Conservation (phyloP, 2,113 vertebrate species). For the Cromileptes altivelis region DNA sequence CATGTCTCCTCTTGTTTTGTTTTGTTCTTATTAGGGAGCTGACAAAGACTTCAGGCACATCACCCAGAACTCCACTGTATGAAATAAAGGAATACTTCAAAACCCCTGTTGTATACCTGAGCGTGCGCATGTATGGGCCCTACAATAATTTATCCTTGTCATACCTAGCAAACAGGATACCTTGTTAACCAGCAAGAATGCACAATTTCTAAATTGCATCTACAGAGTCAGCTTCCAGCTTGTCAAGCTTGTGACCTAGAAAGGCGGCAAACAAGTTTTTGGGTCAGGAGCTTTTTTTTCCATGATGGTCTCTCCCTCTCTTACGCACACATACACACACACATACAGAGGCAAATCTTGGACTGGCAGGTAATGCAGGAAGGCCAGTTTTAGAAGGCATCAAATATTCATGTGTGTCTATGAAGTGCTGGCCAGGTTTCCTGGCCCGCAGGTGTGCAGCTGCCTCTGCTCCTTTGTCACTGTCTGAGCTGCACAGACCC, state of each 20-base stretch:
- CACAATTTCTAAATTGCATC: conserved; percentile 21
- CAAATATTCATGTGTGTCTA: conserved; percentile 79
- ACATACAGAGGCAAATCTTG: neutral
- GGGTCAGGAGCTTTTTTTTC: conserved; percentile 54
- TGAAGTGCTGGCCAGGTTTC: conserved; percentile 64
- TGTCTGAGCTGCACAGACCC: conserved; percentile 43
- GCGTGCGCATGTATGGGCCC: neutral
- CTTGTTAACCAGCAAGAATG: conserved; percentile 29
- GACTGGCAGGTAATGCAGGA: conserved; percentile 52
- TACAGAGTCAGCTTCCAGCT: conserved; percentile 27
- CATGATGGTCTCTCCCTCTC: neutral
- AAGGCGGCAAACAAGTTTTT: conserved; percentile 54
- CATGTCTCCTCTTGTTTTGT: conserved; percentile 53
- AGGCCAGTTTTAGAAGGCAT: conserved; percentile 70
- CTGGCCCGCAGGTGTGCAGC: conserved; percentile 50
- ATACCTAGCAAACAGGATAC: neutral
- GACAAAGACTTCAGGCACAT: conserved; percentile 50
- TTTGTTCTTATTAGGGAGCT: conserved; percentile 66
- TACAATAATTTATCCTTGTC: conserved; percentile 34
- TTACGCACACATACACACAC: neutral
- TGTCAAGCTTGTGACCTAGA: conserved; percentile 53
- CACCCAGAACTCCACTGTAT: neutral
- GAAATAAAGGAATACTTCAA: conserved; percentile 37
- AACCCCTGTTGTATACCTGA: neutral
- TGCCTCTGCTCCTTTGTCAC: conserved; percentile 57